Percentiles rank a stretch among this genome's conserved stretches.
Evolutionary conservation across 2,888 invertebrate species (phyloP).

Genomic region (Tachystola acroxantha): DNA sequence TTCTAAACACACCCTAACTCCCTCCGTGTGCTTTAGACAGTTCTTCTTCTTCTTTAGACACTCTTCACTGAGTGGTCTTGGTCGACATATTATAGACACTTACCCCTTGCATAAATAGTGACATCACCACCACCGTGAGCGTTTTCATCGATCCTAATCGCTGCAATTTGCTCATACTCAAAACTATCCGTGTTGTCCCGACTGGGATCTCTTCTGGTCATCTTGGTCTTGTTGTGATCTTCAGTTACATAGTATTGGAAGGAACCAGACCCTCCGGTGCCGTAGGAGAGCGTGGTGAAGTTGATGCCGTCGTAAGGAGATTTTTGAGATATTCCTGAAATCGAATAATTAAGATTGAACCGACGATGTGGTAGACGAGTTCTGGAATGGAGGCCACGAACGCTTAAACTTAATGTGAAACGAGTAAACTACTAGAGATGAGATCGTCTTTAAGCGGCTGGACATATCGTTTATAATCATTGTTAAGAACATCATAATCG

Average conservation of each 20-base stretch:
- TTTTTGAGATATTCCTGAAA: constrained; percentile 77
- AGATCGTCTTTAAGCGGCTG: too few relatives aligned
- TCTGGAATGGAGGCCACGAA: too few relatives aligned
- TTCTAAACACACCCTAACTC: too few relatives aligned
- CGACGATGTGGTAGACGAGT: not conserved
- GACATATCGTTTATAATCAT: too few relatives aligned
- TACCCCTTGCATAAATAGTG: constrained; percentile 87
- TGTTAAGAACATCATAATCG: too few relatives aligned
- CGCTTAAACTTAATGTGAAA: not conserved
- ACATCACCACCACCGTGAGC: constrained; percentile 93
- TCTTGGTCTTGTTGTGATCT: constrained; percentile 34
- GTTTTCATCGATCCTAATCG: constrained; percentile 84
- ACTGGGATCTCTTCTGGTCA: constrained; percentile 80
- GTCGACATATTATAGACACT: too few relatives aligned
- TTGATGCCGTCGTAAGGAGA: constrained; percentile 81
- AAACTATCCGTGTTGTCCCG: constrained; percentile 79
- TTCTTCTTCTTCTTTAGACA: too few relatives aligned
- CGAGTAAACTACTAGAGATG: not conserved
- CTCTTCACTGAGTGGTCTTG: too few relatives aligned
- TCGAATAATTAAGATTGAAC: not conserved
- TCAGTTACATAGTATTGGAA: constrained; percentile 69
- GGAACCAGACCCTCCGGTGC: constrained; percentile 85
- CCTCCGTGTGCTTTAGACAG: too few relatives aligned
- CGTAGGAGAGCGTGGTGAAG: constrained; percentile 88
- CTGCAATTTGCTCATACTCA: constrained; percentile 85